phyloP scores from a whole-genome alignment of 2,113 vertebrate genomes.

The Peromyscus californicus region DNA sequence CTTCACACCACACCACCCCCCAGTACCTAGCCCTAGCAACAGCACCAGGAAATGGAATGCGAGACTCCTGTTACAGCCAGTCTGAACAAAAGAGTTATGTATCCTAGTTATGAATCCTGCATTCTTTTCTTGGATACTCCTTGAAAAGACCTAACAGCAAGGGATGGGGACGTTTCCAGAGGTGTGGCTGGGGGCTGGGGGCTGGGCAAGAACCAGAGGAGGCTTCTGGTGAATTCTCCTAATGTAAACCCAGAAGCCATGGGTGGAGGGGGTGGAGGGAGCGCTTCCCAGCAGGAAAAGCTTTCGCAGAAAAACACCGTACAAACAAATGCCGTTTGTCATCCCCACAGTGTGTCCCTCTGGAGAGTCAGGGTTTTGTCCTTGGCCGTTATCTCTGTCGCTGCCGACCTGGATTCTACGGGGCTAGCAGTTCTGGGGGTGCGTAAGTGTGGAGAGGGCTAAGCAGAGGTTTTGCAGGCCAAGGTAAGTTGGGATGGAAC shows the following conservation, averaged over 20 bases:
- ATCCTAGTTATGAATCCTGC: background rate
- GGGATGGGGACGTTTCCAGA: background rate
- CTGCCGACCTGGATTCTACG: slow-evolving; percentile 94
- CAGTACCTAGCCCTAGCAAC: background rate
- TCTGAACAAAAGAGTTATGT: background rate
- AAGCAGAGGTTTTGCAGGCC: slow-evolving; percentile 79
- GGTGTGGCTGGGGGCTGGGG: background rate
- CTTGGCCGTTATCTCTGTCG: slow-evolving; percentile 95
- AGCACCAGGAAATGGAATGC: background rate
- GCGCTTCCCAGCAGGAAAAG: background rate
- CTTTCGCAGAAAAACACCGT: background rate
- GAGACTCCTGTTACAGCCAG: too few relatives aligned
- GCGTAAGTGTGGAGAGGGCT: slow-evolving; percentile 8
- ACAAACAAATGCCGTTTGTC: background rate
- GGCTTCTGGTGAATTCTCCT: background rate
- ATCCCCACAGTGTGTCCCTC: slow-evolving; percentile 90
- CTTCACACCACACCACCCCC: background rate
- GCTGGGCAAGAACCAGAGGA: background rate
- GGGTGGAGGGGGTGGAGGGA: background rate
- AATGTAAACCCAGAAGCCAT: background rate
- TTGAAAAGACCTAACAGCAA: background rate
- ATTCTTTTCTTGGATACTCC: slow-evolving; percentile 13
- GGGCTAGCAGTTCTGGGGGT: slow-evolving; percentile 72
- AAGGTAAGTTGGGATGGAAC: background rate
- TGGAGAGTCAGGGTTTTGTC: slow-evolving; percentile 91